Evolutionary conservation across 1,140 invertebrate genomes (phyloP).

Genomic region (Melitaea cinxia): DNA sequence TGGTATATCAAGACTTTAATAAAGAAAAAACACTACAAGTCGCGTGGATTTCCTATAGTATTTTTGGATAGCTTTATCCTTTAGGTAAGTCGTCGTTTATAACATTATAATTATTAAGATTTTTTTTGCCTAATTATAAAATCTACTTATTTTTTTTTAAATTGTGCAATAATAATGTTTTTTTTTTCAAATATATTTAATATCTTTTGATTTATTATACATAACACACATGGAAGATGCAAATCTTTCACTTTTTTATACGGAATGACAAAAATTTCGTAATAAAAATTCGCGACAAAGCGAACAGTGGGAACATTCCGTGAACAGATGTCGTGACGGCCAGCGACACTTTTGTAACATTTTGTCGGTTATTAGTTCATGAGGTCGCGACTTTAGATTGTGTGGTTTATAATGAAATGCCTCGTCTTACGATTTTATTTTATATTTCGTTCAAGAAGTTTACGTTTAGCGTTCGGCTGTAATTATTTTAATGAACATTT

Average conservation of each 20-base stretch:
- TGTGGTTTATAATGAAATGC: constrained; percentile 15
- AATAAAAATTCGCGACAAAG: not conserved
- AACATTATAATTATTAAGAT: too few species aligned
- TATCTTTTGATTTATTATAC: not conserved
- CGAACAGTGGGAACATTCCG: constrained; percentile 1
- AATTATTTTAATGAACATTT: not conserved
- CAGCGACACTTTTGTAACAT: constrained; percentile 46
- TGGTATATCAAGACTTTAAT: constrained; percentile 5
- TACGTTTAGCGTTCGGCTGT: not conserved
- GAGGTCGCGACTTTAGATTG: constrained; percentile 16
- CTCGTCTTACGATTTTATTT: constrained; percentile 2
- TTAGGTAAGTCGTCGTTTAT: too few species aligned
- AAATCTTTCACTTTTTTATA: not conserved
- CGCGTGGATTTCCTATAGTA: too few species aligned
- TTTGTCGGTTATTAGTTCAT: constrained; percentile 44
- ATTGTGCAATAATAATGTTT: too few species aligned
- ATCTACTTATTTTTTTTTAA: too few species aligned
- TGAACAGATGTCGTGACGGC: constrained; percentile 51
- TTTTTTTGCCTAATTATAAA: too few species aligned
- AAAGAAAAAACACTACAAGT: too few species aligned
- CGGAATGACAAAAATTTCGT: not conserved
- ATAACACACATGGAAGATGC: not conserved
- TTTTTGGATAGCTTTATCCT: too few species aligned
- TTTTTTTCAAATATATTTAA: too few species aligned
- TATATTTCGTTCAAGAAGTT: not conserved